A percentile compares a stretch with the other conserved stretches of the same genome.
phyloP scores from a whole-genome alignment of 2,888 invertebrate genomes.

The Drosophila buzzatii region DNA sequence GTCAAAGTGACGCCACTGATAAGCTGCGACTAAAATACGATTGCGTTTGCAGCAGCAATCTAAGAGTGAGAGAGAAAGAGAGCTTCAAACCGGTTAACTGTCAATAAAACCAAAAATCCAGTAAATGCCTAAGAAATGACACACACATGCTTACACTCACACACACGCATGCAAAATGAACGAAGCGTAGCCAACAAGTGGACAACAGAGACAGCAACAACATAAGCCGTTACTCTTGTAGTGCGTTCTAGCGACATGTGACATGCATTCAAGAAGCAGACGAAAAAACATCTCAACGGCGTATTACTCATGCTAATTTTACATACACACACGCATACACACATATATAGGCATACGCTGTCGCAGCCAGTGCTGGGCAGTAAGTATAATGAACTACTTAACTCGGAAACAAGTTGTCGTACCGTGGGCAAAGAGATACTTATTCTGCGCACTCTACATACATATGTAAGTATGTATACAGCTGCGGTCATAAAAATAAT shows the following conservation, averaged over 20 bases:
- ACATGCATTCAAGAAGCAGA: constrained; percentile 34
- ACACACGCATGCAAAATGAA: constrained; percentile 18
- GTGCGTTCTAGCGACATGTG: constrained; percentile 42
- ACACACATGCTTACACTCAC: constrained; percentile 36
- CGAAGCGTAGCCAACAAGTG: constrained; percentile 61
- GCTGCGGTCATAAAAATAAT: no score
- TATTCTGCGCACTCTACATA: constrained; percentile 4
- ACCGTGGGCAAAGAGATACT: constrained; percentile 47
- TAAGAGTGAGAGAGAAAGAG: constrained; percentile 4
- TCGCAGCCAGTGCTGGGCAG: constrained; percentile 47
- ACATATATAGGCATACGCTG: constrained; percentile 12
- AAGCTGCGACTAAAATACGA: constrained; percentile 49
- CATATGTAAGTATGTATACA: neutral
- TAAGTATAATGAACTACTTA: constrained; percentile 76
- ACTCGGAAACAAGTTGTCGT: constrained; percentile 66
- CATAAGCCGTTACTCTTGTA: constrained; percentile 43
- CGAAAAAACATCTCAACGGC: constrained; percentile 40
- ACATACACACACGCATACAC: constrained; percentile 30
- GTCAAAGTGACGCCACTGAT: constrained; percentile 50
- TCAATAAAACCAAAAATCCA: constrained; percentile 66
- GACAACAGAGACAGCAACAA: constrained; percentile 25
- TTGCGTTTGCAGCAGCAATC: constrained; percentile 17
- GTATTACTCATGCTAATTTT: constrained; percentile 70
- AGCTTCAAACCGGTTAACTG: constrained; percentile 59
- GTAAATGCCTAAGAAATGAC: constrained; percentile 73